A percentile compares a stretch with the other conserved stretches of the same genome.
phyloP scores from a whole-genome alignment of 2,797 vertebrate species.

The Sebastes trivittatus region DNA sequence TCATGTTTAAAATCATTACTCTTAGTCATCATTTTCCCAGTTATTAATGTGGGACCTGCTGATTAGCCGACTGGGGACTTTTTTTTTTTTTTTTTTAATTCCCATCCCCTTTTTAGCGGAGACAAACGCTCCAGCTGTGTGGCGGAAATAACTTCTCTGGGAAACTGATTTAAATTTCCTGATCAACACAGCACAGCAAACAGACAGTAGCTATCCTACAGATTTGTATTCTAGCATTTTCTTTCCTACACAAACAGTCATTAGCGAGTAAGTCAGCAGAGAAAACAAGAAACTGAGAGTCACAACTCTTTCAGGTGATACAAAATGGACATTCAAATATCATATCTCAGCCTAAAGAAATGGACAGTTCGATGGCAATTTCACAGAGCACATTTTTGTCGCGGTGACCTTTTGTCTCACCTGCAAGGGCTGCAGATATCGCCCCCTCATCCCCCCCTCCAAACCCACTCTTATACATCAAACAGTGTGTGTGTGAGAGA shows the following conservation, averaged over 20 bases:
- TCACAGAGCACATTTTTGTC: neutral
- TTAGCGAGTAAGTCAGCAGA: slow-evolving; percentile 34
- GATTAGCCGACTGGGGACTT: slow-evolving; percentile 6
- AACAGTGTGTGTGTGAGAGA: slow-evolving; percentile 48
- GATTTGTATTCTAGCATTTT: slow-evolving; percentile 43
- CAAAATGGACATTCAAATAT: slow-evolving; percentile 19
- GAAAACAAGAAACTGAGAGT: slow-evolving; percentile 8
- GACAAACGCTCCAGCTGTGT: slow-evolving; percentile 12
- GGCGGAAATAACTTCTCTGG: slow-evolving; percentile 67
- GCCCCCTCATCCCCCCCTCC: neutral
- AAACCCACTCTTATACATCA: slow-evolving; percentile 12
- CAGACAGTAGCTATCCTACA: slow-evolving; percentile 63
- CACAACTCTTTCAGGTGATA: slow-evolving; percentile 60
- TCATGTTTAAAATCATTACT: neutral
- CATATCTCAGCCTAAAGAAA: neutral
- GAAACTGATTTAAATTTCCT: slow-evolving; percentile 82
- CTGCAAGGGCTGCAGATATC: slow-evolving; percentile 60
- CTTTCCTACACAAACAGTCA: slow-evolving; percentile 31
- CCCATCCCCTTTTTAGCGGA: slow-evolving; percentile 18
- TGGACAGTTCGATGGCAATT: neutral
- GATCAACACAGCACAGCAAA: slow-evolving; percentile 75
- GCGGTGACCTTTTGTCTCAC: slow-evolving; percentile 56
- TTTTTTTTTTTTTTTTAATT: neutral
- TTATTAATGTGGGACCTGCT: neutral
- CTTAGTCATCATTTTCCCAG: neutral